Conservation (phyloP, 1,140 invertebrate genomes). For the Cyclargus thomasi region DNA sequence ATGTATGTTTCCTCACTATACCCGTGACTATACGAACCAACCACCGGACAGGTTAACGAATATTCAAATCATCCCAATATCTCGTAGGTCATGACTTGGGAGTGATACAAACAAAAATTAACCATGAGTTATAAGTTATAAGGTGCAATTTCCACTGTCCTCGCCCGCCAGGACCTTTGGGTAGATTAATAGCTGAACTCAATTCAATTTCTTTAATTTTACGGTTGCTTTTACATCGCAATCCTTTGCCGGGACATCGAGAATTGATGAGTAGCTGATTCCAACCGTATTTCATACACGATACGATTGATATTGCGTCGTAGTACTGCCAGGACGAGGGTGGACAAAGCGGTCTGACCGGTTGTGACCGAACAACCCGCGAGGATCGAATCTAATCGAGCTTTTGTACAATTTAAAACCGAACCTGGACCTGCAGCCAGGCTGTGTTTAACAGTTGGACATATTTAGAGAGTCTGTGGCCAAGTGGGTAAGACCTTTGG, state of each 20-base stretch:
- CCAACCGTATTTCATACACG: conserved; percentile 29
- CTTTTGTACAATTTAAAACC: neutral
- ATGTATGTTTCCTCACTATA: neutral
- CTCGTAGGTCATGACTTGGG: neutral
- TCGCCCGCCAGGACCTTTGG: no score
- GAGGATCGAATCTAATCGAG: conserved; percentile 2
- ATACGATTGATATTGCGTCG: conserved; percentile 56
- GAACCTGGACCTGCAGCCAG: neutral
- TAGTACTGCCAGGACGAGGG: conserved; percentile 56
- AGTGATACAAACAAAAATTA: neutral
- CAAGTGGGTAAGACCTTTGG: no score
- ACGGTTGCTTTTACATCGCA: conserved; percentile 56
- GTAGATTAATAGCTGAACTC: conserved; percentile 25
- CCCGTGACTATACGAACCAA: neutral
- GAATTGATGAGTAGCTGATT: conserved; percentile 28
- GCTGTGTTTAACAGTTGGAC: no score
- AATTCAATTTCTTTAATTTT: conserved; percentile 26
- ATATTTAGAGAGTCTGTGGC: no score
- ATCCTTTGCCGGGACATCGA: conserved; percentile 40
- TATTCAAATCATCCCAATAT: conserved; percentile 52
- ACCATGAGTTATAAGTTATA: no score
- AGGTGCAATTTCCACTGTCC: no score
- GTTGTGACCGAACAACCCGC: conserved; percentile 26
- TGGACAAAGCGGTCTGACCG: conserved; percentile 61
- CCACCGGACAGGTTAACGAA: conserved; percentile 50